Base-by-base conservation (phyloP, 2,888 invertebrate species). In the Diarsia brunnea region DNA sequence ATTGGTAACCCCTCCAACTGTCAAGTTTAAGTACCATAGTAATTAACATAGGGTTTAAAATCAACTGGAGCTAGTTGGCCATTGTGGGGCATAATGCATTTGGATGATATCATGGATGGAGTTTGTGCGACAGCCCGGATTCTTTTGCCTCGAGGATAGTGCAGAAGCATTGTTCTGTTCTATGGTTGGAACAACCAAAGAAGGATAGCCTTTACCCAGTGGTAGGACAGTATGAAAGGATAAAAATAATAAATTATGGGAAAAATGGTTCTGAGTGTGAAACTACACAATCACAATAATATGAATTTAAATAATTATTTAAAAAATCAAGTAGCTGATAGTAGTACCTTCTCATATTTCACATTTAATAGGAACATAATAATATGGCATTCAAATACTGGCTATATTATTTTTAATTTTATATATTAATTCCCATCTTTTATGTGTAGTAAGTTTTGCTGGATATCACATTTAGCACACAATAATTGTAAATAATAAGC, bases 231-330 rank as follows among this genome's bases (percentile, higher is more conserved):
- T 24, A 51, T 51, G 4, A 4, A 55, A 5, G 7, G 24, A 55
- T 53, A n/a, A 53, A 14, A 55, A 24, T 55, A 24, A 24, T 24
- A 24, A 24, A 55, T 24, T 55, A 24, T 24, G 7, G 55, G 55
- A 24, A 55, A 55, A 31, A 2, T 27, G 12, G 38, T 45, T 11
- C 45, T 51, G 19, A n/a, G 4, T 31, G 31, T 27, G 47, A 73
- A 24, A 58, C n/a, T 19, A 61, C 4, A 61, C n/a, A 5, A 19
- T 76, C 19, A 75, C 27, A 61, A 63, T n/a, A 60, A 75, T 45
- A 14, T 43, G 7, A 31, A 45, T 27, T 51, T 45, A 24, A n/a
- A 38, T 38, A 4, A 31, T 21, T 49, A 7, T n/a, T 72, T 45
- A 19, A 19, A 31, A 38, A 12, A 51, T 31, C 7, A n/a, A 43